Conservation (phyloP, 2,888 invertebrate species). For the Drosophila setosimentum region DNA sequence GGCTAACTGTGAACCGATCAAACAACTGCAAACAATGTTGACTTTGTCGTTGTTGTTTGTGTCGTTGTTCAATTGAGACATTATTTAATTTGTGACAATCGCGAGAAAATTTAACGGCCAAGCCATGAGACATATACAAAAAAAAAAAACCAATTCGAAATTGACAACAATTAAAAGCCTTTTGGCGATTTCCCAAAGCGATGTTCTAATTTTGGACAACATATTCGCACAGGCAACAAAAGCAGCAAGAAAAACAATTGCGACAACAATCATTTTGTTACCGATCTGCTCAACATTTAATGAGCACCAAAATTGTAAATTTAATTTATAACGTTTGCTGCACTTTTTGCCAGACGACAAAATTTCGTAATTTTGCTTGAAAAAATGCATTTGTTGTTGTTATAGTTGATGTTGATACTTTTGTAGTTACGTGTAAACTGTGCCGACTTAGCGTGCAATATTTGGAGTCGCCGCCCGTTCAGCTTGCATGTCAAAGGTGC, state of each 20-base stretch:
- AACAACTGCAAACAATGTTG: slow-evolving; percentile 70
- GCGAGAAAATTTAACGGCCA: slow-evolving; percentile 67
- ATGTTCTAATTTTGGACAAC: slow-evolving; percentile 75
- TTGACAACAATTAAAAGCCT: slow-evolving; percentile 72
- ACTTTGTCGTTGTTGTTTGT: slow-evolving; percentile 21
- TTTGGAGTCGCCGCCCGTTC: slow-evolving; percentile 25
- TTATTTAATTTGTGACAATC: slow-evolving; percentile 79
- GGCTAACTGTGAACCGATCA: slow-evolving; percentile 49
- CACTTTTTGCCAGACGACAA: slow-evolving; percentile 72
- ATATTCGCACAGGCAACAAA: slow-evolving; percentile 8
- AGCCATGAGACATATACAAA: slow-evolving; percentile 22
- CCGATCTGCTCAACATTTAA: slow-evolving; percentile 60
- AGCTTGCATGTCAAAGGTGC: slow-evolving; percentile 76
- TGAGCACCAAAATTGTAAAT: slow-evolving; percentile 76
- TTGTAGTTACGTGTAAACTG: slow-evolving; percentile 66
- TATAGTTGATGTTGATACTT: slow-evolving; percentile 10
- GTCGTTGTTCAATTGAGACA: slow-evolving; percentile 66
- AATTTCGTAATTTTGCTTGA: slow-evolving; percentile 68
- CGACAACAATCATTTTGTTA: slow-evolving; percentile 68
- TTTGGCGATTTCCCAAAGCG: slow-evolving; percentile 72
- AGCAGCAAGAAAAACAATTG: slow-evolving; percentile 48
- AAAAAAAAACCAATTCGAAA: slow-evolving; percentile 23
- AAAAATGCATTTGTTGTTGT: slow-evolving; percentile 14
- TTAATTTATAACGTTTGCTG: slow-evolving; percentile 75
- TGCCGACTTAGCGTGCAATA: slow-evolving; percentile 59